A percentile compares a stretch with the other conserved stretches of the same genome.
phyloP scores from a whole-genome alignment of 2,888 invertebrate species.

The Phlogophora meticulosa region DNA sequence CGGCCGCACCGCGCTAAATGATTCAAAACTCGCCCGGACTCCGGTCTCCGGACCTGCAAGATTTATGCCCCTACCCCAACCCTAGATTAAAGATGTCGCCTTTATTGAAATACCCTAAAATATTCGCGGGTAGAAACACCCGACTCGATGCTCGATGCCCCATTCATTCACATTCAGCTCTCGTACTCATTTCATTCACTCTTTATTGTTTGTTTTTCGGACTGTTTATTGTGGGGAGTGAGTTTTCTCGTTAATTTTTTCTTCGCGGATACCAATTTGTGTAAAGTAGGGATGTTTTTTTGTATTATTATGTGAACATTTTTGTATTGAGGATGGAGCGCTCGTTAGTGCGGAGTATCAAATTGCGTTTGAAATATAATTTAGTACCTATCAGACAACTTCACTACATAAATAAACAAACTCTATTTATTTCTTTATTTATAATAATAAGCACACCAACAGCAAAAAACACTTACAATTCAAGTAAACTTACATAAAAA shows the following conservation, averaged over 20 bases:
- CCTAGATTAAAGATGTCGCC: constrained; percentile 91
- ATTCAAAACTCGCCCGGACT: constrained; percentile 87
- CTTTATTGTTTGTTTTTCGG: constrained; percentile 86
- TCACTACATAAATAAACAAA: too few species aligned
- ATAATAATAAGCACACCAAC: too few species aligned
- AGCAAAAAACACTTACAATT: too few species aligned
- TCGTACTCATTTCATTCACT: constrained; percentile 85
- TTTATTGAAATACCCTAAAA: constrained; percentile 90
- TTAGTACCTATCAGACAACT: too few species aligned
- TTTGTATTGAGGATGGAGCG: constrained; percentile 7
- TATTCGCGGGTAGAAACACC: constrained; percentile 61
- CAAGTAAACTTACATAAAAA: too few species aligned
- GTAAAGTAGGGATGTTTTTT: constrained; percentile 58
- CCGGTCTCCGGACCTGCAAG: constrained; percentile 86
- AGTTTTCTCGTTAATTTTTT: constrained; percentile 74
- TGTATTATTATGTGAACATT: constrained; percentile 16
- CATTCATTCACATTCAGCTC: constrained; percentile 83
- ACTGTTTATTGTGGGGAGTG: constrained; percentile 77
- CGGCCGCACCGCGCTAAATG: constrained; percentile 88
- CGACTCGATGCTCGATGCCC: constrained; percentile 45
- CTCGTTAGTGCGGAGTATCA: constrained; percentile 7
- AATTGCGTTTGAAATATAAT: neutral
- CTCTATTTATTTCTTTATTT: too few species aligned
- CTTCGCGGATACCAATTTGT: constrained; percentile 64
- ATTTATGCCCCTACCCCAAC: constrained; percentile 90